Conservation (phyloP, 2,113 vertebrate species). For the Poecile atricapillus region DNA sequence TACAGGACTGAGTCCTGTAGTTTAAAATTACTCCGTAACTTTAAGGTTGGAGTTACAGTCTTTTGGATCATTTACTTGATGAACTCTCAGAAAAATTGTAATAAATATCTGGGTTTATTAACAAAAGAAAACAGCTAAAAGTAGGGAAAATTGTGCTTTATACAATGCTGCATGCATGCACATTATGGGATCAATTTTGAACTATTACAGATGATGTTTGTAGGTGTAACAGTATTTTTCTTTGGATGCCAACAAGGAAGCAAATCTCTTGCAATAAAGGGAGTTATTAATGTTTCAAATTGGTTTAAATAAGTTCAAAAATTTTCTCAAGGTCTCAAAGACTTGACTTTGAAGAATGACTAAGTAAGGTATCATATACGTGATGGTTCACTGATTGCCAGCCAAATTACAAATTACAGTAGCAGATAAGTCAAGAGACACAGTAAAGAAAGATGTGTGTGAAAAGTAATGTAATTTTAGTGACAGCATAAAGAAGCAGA, state of each 20-base stretch:
- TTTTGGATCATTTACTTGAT: background rate
- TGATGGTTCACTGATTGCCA: background rate
- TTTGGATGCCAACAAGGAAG: background rate
- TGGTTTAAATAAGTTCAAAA: background rate
- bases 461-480: background rate
- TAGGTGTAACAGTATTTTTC: background rate
- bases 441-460: background rate
- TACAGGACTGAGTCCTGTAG: background rate
- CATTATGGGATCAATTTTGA: background rate
- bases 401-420: background rate
- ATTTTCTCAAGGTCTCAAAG: background rate
- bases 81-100: background rate
- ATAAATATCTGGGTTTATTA: background rate
- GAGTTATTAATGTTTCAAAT: background rate
- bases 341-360: background rate
- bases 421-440: background rate
- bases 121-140: background rate
- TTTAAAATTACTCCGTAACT: background rate
- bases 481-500: background rate
- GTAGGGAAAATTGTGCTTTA: background rate
- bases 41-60: background rate
- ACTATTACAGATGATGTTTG: background rate
- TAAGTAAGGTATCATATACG: background rate
- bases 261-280: background rate
- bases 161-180: background rate